Conservation (phyloP, 1,140 invertebrate genomes). For the Cecropterus lyciades region DNA sequence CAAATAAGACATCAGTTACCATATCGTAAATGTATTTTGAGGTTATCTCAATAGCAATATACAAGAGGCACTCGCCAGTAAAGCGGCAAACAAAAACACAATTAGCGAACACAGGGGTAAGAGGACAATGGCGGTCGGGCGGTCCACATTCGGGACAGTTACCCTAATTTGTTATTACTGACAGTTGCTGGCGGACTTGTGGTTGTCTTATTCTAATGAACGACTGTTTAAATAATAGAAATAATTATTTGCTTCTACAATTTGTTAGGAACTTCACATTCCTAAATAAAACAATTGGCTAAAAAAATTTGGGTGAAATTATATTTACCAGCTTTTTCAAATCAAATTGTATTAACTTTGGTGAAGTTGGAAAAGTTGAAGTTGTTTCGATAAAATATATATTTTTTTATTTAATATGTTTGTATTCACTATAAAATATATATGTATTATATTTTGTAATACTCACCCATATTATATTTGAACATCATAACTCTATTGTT, state of each 20-base stretch:
- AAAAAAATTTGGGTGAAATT: no score
- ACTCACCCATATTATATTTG: no score
- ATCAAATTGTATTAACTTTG: no score
- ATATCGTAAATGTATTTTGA: constrained; percentile 27
- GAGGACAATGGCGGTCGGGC: constrained; percentile 56
- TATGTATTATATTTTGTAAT: no score
- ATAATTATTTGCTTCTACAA: constrained; percentile 2
- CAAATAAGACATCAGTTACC: not conserved
- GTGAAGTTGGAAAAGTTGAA: no score
- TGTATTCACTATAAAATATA: no score
- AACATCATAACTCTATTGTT: no score
- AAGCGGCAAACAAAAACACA: constrained; percentile 76
- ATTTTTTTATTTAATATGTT: no score
- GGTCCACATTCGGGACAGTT: constrained; percentile 52
- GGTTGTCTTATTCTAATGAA: constrained; percentile 68
- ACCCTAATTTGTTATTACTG: constrained; percentile 75
- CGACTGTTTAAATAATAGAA: constrained; percentile 30
- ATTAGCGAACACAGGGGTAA: constrained; percentile 60
- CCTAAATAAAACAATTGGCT: not conserved
- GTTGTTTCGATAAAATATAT: no score
- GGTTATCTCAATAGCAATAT: constrained; percentile 38
- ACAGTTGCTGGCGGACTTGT: constrained; percentile 53
- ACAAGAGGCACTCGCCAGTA: constrained; percentile 54
- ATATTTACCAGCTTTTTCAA: no score
- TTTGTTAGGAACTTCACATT: not conserved